Evolutionary conservation across 2,113 vertebrate species (phyloP).

Genomic region (Cyrtonyx montezumae): DNA sequence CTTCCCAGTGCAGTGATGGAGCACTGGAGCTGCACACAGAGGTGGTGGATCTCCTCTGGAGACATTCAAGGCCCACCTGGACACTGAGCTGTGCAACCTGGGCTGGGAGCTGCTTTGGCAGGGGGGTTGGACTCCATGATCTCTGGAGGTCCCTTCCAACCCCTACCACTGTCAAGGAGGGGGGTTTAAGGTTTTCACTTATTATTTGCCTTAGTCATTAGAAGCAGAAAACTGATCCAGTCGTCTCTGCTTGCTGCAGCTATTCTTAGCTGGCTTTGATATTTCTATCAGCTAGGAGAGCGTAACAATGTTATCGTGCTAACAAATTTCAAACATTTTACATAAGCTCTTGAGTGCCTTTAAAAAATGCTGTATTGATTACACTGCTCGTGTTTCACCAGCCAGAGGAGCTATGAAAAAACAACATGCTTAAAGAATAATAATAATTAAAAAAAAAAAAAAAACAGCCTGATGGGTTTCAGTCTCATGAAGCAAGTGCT

Average conservation of each 20-base stretch:
- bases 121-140: too few species aligned
- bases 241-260: slow-evolving; percentile 34
- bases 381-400: slow-evolving; percentile 14
- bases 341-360: slow-evolving; percentile 37
- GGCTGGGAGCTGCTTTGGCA: too few species aligned
- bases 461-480: background rate
- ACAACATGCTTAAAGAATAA: background rate
- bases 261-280: slow-evolving; percentile 74
- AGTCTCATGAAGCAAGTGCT: background rate
- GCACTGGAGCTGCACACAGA: too few species aligned
- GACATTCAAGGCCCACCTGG: too few species aligned
- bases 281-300: slow-evolving; percentile 62
- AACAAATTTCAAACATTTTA: slow-evolving; percentile 68
- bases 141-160: too few species aligned
- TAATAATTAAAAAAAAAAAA: background rate
- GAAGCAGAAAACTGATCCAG: slow-evolving; percentile 43
- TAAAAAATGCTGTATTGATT: slow-evolving; percentile 22
- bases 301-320: slow-evolving; percentile 68
- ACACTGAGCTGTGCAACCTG: too few species aligned
- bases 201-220: background rate
- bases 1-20: too few species aligned
- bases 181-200: background rate
- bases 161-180: background rate
- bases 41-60: too few species aligned
- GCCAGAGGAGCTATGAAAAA: background rate